Base-by-base conservation (phyloP, 1,140 invertebrate genomes). In the Zophobas atratus region DNA sequence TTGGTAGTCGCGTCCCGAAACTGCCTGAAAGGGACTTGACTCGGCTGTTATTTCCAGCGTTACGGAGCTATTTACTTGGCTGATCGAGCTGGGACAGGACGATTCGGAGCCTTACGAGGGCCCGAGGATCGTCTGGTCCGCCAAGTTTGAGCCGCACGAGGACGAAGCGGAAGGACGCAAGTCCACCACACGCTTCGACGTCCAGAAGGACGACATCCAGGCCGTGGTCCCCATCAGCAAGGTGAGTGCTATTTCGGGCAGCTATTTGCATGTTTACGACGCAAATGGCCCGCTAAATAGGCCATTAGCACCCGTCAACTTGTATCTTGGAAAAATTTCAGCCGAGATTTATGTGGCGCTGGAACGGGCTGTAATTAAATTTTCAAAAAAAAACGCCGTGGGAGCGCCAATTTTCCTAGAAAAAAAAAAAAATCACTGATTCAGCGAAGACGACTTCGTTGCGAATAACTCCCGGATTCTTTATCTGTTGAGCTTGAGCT, bases 201-300 rank as follows among this genome's bases (percentile, higher is more conserved):
- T 98, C 80, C 95, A 97, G 84, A 98, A 98, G 86, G 97, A 98
- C 86, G 95, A 97, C 84, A 96, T 97, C 48, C 96, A 98, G 87
- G 94, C 96, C 1, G 96, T 98, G 36, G 89, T 98, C 35, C 96
- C 97, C 2, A 97, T 98, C 84, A 95, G 97, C 43, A 98, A 98
- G 93, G 96, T 97, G 88, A 87, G 84, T 78, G 56, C 72, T 46
- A 20, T 20, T 81, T 57, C 34, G 79, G 35, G 48, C 77, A 67
- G 36, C 43, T 20, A 67, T 67, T 67, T 67, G 60, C 60, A 67
- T 67, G 60, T 67, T 67, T 67, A 67, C 60, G 60, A 67, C 39
- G 60, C 60, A 67, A 67, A 67, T 67, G 60, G 60, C 39, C 60
- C 60, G 60, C 60, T 67, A 67, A 67, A 67, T 67, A 67, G 60